Evolutionary conservation across 2,113 vertebrate species (phyloP), one percentile per base, ranked within the genome.

Genomic region (Zingel zingel): DNA sequence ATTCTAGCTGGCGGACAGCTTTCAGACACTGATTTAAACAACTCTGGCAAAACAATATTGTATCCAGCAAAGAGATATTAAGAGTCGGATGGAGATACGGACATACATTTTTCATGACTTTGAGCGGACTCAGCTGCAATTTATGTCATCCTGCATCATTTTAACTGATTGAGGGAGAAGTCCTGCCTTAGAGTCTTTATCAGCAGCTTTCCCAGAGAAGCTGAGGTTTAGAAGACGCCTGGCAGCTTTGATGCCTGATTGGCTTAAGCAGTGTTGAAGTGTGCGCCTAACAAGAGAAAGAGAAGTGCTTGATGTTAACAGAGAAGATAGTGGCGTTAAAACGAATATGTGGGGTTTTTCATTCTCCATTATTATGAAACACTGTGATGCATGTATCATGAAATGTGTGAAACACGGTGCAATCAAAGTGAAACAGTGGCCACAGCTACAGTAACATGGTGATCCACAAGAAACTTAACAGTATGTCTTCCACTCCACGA

Each of bases 241-340:
- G 21, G 54, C 47, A 71, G 67, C 86, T 83, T 74, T 80, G 68
- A 85, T 63, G 76, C 50, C 79, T 68, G 85, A 85, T 81, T 82
- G 70, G 64, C 69, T 87, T 75, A 67, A 82, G 80, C 45, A 72
- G 36, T 68, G 21, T 58, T 64, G 50, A 77, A 77, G 48, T 70
- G 61, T 39, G n/a, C 6, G 13, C 45, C 63, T 48, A 50, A 2
- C 12, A 10, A 21, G 30, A 65, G 16, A 61, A 18, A 68, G 74
- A 54, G 30, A 47, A 45, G 56, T 15, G 76, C 51, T 65, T 63
- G 83, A 84, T 14, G 21, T 74, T 64, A 83, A 30, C 0, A 16
- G 74, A 16, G 74, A 57, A 36, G 21, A 76, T 16, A 19, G 4
- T 27, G 50, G 5, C 47, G 12, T 25, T 47, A 54, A 76, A 61